Conservation (phyloP, 2,888 invertebrate species). For the Candidula unifasciata region DNA sequence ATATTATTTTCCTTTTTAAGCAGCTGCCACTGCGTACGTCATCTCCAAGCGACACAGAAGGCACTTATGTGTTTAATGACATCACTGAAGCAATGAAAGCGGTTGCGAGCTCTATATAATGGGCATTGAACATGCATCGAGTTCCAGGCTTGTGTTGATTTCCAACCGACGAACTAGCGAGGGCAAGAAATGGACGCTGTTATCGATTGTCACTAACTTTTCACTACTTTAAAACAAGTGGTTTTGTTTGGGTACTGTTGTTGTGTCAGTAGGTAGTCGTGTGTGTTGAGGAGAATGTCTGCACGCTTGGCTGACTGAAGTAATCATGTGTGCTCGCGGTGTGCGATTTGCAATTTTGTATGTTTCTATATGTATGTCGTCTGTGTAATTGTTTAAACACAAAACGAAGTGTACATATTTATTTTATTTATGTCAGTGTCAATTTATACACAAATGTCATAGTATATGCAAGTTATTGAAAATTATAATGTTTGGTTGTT, state of each 20-base stretch:
- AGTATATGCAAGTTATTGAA: too few species aligned
- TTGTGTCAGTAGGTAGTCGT: too few species aligned
- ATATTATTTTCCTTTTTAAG: background rate
- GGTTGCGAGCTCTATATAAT: slow-evolving; percentile 9
- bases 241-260: background rate
- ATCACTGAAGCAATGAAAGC: slow-evolving; percentile 2
- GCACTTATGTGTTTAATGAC: background rate
- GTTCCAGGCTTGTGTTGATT: slow-evolving; percentile 3
- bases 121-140: slow-evolving; percentile 18
- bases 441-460: background rate
- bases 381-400: background rate
- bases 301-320: too few species aligned
- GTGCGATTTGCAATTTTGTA: too few species aligned
- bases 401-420: background rate
- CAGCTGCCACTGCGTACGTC: slow-evolving; percentile 21
- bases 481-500: too few species aligned
- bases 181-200: background rate
- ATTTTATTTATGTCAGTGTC: background rate
- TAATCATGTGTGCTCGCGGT: too few species aligned
- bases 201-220: background rate
- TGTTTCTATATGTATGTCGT: background rate
- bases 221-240: background rate
- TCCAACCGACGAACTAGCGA: background rate
- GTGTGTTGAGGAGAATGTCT: too few species aligned
- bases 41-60: slow-evolving; percentile 5